Conservation (phyloP, 2,113 vertebrate genomes). For the Sapajus apella region DNA sequence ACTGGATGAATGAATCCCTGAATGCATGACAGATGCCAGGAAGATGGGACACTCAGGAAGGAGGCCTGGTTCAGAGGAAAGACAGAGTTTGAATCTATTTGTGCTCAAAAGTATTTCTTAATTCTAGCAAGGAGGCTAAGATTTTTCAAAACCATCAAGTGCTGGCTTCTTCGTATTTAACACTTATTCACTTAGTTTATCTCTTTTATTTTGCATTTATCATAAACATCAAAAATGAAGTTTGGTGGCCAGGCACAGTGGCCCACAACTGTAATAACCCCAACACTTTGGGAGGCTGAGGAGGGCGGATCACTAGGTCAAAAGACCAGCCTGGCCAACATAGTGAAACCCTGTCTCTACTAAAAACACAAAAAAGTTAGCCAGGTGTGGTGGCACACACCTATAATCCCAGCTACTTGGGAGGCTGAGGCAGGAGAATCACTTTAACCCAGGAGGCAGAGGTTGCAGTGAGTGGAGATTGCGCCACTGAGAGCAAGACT, state of each 20-base stretch:
- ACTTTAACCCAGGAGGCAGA: too few relatives aligned
- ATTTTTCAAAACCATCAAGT: background rate
- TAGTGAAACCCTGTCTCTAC: too few relatives aligned
- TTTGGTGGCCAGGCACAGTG: background rate
- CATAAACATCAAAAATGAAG: slow-evolving; percentile 18
- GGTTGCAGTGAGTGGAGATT: too few relatives aligned
- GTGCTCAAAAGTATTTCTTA: background rate
- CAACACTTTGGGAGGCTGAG: too few relatives aligned
- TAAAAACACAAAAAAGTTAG: too few relatives aligned
- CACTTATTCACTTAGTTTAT: background rate
- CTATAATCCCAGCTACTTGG: too few relatives aligned
- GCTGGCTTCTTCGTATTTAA: background rate
- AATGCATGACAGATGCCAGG: background rate
- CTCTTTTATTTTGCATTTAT: slow-evolving; percentile 13
- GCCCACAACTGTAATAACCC: too few relatives aligned
- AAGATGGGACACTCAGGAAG: background rate
- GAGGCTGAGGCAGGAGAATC: too few relatives aligned
- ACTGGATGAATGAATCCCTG: background rate
- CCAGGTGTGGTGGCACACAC: too few relatives aligned
- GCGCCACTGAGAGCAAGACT: too few relatives aligned
- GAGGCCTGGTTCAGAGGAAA: background rate
- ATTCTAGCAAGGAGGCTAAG: background rate
- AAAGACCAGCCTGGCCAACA: too few relatives aligned
- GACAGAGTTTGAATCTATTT: background rate
- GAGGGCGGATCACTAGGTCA: too few relatives aligned